Percentiles rank a stretch among this genome's conserved stretches.
Evolutionary conservation across 1,140 invertebrate species (phyloP).

Genomic region (Dreissena rostriformis): DNA sequence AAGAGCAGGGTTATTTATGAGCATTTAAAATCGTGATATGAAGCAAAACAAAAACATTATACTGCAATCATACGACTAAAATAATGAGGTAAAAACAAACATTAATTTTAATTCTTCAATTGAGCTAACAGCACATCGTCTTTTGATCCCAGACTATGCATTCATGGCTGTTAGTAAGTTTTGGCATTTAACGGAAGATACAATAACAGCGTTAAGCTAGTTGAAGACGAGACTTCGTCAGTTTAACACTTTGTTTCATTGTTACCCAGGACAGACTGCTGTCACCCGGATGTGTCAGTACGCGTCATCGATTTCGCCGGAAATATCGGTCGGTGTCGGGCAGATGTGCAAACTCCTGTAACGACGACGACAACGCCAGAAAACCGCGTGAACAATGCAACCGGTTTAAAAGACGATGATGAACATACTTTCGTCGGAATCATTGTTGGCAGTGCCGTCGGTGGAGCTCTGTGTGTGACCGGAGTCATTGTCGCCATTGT

Average conservation of each 20-base stretch:
- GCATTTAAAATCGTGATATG: background rate
- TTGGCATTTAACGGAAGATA: too few relatives aligned
- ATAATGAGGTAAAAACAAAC: too few relatives aligned
- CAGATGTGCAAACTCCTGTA: background rate
- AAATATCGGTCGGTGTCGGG: slow-evolving; percentile 32
- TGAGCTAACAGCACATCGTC: too few relatives aligned
- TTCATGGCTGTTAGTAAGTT: too few relatives aligned
- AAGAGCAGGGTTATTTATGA: background rate
- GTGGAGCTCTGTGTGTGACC: background rate
- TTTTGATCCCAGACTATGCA: too few relatives aligned
- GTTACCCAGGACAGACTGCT: slow-evolving; percentile 43
- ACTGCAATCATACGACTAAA: background rate
- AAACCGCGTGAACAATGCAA: background rate
- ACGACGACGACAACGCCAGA: background rate
- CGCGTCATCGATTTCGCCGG: slow-evolving; percentile 27
- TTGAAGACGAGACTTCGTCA: too few relatives aligned
- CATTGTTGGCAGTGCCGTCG: background rate
- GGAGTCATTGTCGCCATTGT: background rate
- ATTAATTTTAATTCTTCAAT: too few relatives aligned
- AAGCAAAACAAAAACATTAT: background rate
- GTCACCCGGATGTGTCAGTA: slow-evolving; percentile 32
- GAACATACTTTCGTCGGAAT: background rate
- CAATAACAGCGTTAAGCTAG: too few relatives aligned
- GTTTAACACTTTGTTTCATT: too few relatives aligned
- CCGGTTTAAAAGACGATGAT: background rate